These are phyloP conservation scores for Carduelis carduelis DNA, from an alignment of 2,797 vertebrate species.

Conservation along the genomic window DNA sequence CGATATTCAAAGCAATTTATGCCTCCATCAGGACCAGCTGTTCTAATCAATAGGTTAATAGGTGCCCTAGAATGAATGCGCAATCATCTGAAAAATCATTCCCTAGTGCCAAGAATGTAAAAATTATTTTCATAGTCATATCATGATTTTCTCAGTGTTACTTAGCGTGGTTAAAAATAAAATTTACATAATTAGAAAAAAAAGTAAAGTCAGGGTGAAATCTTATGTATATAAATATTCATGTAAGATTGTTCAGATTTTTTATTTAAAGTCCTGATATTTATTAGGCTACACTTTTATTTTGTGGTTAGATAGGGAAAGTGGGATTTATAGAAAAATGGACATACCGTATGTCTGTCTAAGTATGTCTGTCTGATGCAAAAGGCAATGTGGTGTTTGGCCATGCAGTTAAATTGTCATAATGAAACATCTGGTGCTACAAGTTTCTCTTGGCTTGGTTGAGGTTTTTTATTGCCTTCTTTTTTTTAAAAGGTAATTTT, in stretches of 20 bases:
- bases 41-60: not conserved
- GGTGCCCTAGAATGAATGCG: not conserved
- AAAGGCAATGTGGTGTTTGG: not conserved
- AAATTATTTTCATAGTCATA: not conserved
- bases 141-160: not conserved
- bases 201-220: not conserved
- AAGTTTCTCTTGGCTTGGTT: not conserved
- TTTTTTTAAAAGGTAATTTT: not conserved
- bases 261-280: not conserved
- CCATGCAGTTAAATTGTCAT: not conserved
- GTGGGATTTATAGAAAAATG: not conserved
- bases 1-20: not conserved
- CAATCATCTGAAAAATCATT: not conserved
- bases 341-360: not conserved
- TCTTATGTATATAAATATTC: not conserved
- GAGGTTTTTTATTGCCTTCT: rapidly evolving
- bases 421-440: not conserved
- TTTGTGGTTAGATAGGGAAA: rapidly evolving
- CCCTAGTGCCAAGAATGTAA: not conserved
- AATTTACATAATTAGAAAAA: not conserved
- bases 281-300: not conserved
- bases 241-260: not conserved
- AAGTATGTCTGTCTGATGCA: not conserved
- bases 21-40: not conserved
- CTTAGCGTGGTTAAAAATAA: not conserved